A percentile compares a stretch with the other conserved stretches of the same genome.
Conservation (phyloP, 2,113 vertebrate genomes). For the Rafetus swinhoei region DNA sequence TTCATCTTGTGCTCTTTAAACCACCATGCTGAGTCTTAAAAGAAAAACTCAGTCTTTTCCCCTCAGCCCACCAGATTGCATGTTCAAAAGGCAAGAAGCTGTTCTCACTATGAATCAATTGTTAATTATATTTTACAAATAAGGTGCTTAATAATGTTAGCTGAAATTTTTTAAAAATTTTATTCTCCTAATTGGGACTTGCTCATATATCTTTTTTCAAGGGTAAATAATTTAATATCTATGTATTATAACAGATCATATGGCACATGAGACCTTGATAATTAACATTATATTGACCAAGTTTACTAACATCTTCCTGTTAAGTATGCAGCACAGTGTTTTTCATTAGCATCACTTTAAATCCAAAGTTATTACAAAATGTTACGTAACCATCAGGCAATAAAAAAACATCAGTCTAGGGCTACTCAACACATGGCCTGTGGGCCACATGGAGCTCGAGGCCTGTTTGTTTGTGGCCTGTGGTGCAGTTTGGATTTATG, state of each 20-base stretch:
- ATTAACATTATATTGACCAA: neutral
- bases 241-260: neutral
- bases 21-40: neutral
- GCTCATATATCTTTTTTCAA: neutral
- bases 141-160: neutral
- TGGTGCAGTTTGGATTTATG: no score
- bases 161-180: accelerated
- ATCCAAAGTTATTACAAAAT: neutral
- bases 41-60: neutral
- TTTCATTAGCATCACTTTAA: neutral
- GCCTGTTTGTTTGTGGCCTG: no score
- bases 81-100: neutral
- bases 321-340: neutral
- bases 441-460: no score
- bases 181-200: neutral
- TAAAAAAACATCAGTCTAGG: neutral
- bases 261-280: neutral
- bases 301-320: neutral
- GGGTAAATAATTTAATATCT: neutral
- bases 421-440: no score
- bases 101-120: neutral
- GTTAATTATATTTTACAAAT: neutral
- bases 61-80: neutral
- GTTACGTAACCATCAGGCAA: neutral
- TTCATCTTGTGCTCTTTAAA: neutral